Evolutionary conservation across 1,140 invertebrate species (phyloP), one percentile per base, ranked within the genome.

Genomic region (Drosophila paulistorum): DNA sequence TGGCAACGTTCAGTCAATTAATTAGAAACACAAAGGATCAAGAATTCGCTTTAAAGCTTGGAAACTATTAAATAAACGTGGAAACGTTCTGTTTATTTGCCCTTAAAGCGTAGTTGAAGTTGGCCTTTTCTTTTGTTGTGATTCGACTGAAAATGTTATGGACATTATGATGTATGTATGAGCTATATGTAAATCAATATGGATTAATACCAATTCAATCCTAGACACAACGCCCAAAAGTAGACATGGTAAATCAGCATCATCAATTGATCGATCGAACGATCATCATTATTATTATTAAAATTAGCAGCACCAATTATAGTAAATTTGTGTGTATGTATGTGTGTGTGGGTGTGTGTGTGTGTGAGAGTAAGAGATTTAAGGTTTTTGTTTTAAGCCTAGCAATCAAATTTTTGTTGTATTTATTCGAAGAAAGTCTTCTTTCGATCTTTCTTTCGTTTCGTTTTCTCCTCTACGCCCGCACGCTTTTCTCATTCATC

Each of bases 201-300:
- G 45, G 14, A 67, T 33, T 17, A 33, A 26, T 4, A 26, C 23
- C 23, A 26, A 6, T 30, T 30, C 26, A 62, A 20, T 23, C 17
- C 59, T 42, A 23, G 17, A 17, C 11, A 41, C 37, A 62, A 69
- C 57, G 35, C 61, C 61, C 66, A 63, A 48, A 58, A 51, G 45
- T 65, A 57, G 68, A 62, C 69, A 71, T 75, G 68, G 74, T 75
- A 71, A 71, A 71, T 71, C 69, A 72, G 51, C 48, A 62, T 60
- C 17, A 55, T 39, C 10, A 5, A 39, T 39, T 10, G 10, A 26
- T 39, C 37, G 1, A 35, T 35, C 26, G 26, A 39, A 11, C 37
- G 26, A 39, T 39, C 37, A 23, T 23, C 2, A 23, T 23, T 23
- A 23, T 23, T 23, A 23, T 23, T 23, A 39, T 13, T 39, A 39